A percentile compares a stretch with the other conserved stretches of the same genome.
phyloP scores from a whole-genome alignment of 2,888 invertebrate species.

The Sylvicola cinctus region DNA sequence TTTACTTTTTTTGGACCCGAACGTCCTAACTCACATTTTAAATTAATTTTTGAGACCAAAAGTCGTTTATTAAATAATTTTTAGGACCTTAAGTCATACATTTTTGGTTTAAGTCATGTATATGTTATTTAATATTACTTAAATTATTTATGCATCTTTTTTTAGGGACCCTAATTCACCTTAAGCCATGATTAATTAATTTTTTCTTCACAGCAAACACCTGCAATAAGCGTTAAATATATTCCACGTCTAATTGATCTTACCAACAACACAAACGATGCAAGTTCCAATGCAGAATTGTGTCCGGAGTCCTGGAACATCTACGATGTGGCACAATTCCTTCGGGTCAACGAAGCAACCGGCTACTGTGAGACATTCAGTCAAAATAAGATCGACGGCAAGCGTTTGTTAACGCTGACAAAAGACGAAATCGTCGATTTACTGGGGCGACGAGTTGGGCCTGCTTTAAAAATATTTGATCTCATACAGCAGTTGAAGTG shows the following conservation, averaged over 20 bases:
- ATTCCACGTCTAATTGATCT: conserved; percentile 32
- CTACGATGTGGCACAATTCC: conserved; percentile 72
- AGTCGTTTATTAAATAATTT: too few relatives aligned
- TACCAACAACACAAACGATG: not conserved
- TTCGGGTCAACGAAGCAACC: conserved; percentile 69
- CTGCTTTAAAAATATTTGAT: conserved; percentile 82
- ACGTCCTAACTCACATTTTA: too few relatives aligned
- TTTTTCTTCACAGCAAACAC: conserved; percentile 20
- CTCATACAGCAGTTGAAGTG: conserved; percentile 79
- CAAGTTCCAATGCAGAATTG: conserved; percentile 10
- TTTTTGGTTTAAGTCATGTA: too few relatives aligned
- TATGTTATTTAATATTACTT: too few relatives aligned
- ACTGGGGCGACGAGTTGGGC: conserved; percentile 85
- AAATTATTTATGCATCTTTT: too few relatives aligned
- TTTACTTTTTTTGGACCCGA: too few relatives aligned
- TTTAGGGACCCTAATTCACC: too few relatives aligned
- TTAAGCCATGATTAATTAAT: too few relatives aligned
- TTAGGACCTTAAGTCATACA: too few relatives aligned
- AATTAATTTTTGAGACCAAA: too few relatives aligned
- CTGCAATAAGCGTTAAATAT: conserved; percentile 29
- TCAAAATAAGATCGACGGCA: conserved; percentile 59
- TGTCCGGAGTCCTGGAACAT: conserved; percentile 58
- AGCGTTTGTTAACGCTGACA: conserved; percentile 53
- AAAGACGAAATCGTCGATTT: conserved; percentile 81
- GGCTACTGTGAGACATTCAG: conserved; percentile 46